Evolutionary conservation across 1,140 invertebrate genomes (phyloP), one percentile per base, ranked within the genome.

Genomic region (Vollenhovia emeryi): DNA sequence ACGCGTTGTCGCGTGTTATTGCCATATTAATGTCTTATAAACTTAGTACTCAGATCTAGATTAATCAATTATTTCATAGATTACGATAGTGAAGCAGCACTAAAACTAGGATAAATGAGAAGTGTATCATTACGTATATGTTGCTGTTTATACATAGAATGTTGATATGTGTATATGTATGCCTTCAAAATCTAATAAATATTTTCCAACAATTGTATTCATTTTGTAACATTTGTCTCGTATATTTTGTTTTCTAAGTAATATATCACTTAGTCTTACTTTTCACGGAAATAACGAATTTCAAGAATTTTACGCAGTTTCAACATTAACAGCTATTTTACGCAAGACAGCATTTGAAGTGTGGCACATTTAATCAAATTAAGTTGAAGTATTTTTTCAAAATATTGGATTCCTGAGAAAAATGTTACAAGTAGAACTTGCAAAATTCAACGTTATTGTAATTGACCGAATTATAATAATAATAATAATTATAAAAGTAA

Each of bases 171-270:
- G 93, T 69, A 90, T 92, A 50, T 80, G 90, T 93, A 93, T 91
- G 76, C 91, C 89, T 90, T 89, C 50, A 91, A 87, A 89, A 86
- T 90, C 86, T 85, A 93, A 94, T 94, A 93, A 94, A 94, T 83
- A 87, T 87, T 85, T 87, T 85, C 66, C 64, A 68, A 75, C 55
- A 86, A 86, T 89, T 85, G 21, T 78, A 62, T 68, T 71, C 27
- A 89, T 66, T 64, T 71, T 87, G 85, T 90, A 80, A 91, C 86
- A 74, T 85, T 85, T 87, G 52, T 91, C 62, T 88, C 78, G 66
- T 83, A 71, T 88, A 84, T 90, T 82, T 82, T 60, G 64, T 90
- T 27, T 84, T 84, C 60, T 30, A 60, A 52, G 66, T 76, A 71
- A 64, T 80, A 43, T 18, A 59, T 84, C 5, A 80, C 5, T 50